Percentiles rank a stretch among this genome's conserved stretches.
These are phyloP conservation scores for Polypedilum pembai DNA, from an alignment of 1,140 invertebrate genomes.

Conservation along the genomic window DNA sequence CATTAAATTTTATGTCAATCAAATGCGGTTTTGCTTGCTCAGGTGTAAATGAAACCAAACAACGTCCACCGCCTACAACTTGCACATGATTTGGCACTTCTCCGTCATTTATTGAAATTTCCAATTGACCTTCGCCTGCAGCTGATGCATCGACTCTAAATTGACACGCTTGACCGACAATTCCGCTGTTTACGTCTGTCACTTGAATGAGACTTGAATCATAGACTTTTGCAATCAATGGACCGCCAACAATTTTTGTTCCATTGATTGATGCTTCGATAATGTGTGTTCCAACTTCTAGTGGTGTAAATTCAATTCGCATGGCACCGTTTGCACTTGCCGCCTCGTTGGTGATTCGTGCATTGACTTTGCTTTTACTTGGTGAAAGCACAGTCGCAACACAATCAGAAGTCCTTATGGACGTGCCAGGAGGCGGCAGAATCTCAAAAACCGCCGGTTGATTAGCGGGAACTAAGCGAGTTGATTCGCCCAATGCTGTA, in stretches of 20 bases:
- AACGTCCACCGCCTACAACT: conserved; percentile 87
- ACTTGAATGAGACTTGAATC: conserved; percentile 86
- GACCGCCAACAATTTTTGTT: conserved; percentile 75
- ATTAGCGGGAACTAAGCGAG: conserved; percentile 79
- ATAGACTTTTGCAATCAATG: conserved; percentile 86
- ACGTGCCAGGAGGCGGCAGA: conserved; percentile 48
- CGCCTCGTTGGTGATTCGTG: conserved; percentile 63
- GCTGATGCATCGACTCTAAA: conserved; percentile 94
- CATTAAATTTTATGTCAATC: conserved; percentile 98
- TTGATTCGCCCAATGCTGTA: conserved; percentile 70
- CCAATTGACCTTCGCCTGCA: conserved; percentile 92
- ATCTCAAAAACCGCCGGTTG: conserved; percentile 77
- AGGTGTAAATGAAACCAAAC: conserved; percentile 92
- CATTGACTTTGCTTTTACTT: conserved; percentile 51
- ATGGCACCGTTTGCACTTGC: conserved; percentile 56
- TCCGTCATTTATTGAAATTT: conserved; percentile 96
- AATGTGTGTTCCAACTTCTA: conserved; percentile 83
- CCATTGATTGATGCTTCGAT: conserved; percentile 81
- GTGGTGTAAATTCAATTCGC: conserved; percentile 81
- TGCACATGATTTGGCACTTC: conserved; percentile 97
- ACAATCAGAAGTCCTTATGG: conserved; percentile 43
- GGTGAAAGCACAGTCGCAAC: conserved; percentile 47
- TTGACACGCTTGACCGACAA: conserved; percentile 86
- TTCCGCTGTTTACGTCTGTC: conserved; percentile 82
- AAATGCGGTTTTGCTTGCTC: conserved; percentile 83